phyloP scores from a whole-genome alignment of 2,113 vertebrate species.

The Eira barbara region DNA sequence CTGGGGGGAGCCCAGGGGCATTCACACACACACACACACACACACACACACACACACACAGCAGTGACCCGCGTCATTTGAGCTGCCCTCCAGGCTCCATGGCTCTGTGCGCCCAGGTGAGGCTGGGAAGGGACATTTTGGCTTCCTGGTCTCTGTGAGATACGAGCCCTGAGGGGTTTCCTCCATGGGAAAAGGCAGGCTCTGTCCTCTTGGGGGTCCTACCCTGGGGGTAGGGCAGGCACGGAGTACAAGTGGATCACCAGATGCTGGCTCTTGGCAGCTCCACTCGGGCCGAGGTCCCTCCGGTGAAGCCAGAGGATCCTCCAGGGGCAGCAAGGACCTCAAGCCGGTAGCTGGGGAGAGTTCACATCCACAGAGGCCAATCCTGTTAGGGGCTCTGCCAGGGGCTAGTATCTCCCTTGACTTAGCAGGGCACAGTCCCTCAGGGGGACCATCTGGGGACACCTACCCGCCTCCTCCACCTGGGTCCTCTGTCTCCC shows the following conservation, averaged over 20 bases:
- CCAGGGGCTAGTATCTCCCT: not conserved
- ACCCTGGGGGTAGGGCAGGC: rapidly evolving
- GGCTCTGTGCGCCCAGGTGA: not conserved
- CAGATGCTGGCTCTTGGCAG: not conserved
- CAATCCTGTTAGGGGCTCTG: not conserved
- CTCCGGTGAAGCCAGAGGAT: not conserved
- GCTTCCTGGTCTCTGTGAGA: not conserved
- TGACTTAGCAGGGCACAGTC: not conserved
- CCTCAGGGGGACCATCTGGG: not conserved
- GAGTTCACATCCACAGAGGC: not conserved
- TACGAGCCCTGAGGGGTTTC: rapidly evolving
- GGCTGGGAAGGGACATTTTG: not conserved
- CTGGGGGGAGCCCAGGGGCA: rapidly evolving
- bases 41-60: too few relatives aligned
- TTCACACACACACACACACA: rapidly evolving
- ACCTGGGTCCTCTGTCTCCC: not conserved
- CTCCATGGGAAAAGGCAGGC: not conserved
- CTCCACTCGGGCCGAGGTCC: not conserved
- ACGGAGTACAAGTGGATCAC: not conserved
- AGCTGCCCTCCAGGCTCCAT: not conserved
- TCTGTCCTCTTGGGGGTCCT: not conserved
- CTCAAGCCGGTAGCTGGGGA: rapidly evolving
- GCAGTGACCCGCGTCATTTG: rapidly evolving
- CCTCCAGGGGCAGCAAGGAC: not conserved
- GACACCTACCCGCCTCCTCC: not conserved